Evolutionary conservation across 2,113 vertebrate species (phyloP), one percentile per base, ranked within the genome.

Genomic region (Platysteira castanea): DNA sequence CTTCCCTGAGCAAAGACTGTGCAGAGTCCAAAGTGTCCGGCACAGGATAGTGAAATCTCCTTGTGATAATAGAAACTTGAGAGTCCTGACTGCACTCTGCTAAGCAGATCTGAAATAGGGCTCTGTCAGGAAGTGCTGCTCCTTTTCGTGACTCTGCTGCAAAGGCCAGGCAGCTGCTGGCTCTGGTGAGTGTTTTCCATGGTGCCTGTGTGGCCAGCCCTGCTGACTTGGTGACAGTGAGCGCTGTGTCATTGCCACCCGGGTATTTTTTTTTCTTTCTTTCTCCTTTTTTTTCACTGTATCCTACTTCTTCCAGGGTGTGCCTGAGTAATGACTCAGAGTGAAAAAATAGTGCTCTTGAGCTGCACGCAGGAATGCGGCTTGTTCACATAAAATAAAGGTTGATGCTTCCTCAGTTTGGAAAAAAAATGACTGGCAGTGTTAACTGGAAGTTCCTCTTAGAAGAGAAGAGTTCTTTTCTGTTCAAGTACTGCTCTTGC

Each of bases 301-400:
- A 63, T 67, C 68, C 37, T 82, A 6, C 44, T 79, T 1, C 78
- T 93, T 90, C 60, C 44, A 95, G 96, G 93, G 95, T 96, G 96
- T 95, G 92, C 83, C 90, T 21, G 37, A 46, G 65, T 22, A 89
- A 89, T 96, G 95, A 93, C 74, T 97, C 88, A 90, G 54, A 85
- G 56, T 53, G 76, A 93, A 93, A 95, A 96, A 94, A 71, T n/a
- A 84, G 47, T 14, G 35, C 68, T 59, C 17, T 88, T 88, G 65
- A 42, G 67, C 59, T 52, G 13, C 53, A 37, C 0, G 30, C 83
- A 69, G 83, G 85, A 94, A 84, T 92, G 88, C 1, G 28, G 56
- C 56, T 86, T 70, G 52, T 63, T 75, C 83, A 24, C 69, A 22
- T 74, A 50, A 90, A 93, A 81, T 84, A 59, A 64, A 84, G 23